Conservation (phyloP, 2,888 invertebrate species). For the Pheosia gnoma region DNA sequence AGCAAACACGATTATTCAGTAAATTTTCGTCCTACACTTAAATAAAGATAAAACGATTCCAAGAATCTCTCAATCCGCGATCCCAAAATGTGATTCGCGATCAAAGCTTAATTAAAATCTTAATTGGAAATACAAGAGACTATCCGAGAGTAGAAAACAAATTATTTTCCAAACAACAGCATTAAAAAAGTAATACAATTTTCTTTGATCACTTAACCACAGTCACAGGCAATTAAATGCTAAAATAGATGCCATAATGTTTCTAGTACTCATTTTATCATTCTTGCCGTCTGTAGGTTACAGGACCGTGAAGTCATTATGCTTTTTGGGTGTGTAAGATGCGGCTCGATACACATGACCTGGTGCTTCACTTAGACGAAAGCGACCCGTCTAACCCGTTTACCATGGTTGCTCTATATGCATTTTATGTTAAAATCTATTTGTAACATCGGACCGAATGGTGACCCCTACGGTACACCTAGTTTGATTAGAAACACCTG, state of each 20-base stretch:
- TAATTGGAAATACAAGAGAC: not conserved
- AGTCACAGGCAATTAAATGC: slow-evolving; percentile 1
- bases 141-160: not conserved
- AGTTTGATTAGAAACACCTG: no score
- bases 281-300: slow-evolving; percentile 24
- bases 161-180: not conserved
- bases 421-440: not conserved
- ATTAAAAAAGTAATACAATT: not conserved
- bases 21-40: not conserved
- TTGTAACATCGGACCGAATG: not conserved
- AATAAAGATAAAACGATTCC: not conserved
- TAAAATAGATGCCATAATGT: not conserved
- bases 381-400: slow-evolving; percentile 30
- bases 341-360: slow-evolving; percentile 46
- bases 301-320: slow-evolving; percentile 43
- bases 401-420: slow-evolving; percentile 5
- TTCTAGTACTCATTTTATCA: slow-evolving; percentile 4
- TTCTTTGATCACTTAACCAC: not conserved
- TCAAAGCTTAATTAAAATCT: not conserved
- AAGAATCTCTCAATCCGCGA: not conserved
- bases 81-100: not conserved
- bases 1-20: no score
- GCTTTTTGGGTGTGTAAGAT: slow-evolving; percentile 40
- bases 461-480: not conserved
- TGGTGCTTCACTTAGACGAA: slow-evolving; percentile 26